Evolutionary conservation across 2,888 invertebrate species (phyloP), one percentile per base, ranked within the genome.

Genomic region (Hecatera dysodea): DNA sequence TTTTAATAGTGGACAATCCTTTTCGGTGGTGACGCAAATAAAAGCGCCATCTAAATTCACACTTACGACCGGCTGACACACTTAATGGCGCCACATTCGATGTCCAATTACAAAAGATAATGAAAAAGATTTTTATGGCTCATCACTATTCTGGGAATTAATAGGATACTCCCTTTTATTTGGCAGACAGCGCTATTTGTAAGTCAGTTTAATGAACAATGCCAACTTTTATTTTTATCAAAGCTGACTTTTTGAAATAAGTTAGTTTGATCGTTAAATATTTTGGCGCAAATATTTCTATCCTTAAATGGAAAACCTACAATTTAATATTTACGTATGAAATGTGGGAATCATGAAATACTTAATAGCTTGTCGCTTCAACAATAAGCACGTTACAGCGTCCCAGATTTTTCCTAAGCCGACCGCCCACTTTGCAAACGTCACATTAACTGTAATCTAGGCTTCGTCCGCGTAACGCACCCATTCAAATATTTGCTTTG

Each of bases 31-130:
- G 72, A 82, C 83, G 79, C 88, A 88, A 90, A 92, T 91, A 92
- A 92, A 92, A 92, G 89, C 76, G 82, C 83, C 85, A 88, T 89
- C 87, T 91, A 89, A 91, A 92, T 91, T 88, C 86, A 84, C 78
- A 80, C 73, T 80, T 69, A 69, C 72, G 72, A 75, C 79, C 73
- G 42, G 68, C 63, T 50, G 77, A 61, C 85, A 80, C 78, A 85
- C 85, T 89, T 90, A 92, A 93, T 89, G 91, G 88, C 85, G 76
- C 76, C 80, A 67, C 82, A 81, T 88, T 87, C 84, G 73, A 86
- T 85, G 85, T 89, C 85, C 87, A 91, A 92, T 92, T 88, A 92
- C 84, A 76, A 83, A 75, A 75, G 86, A 88, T 84, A 88, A 85
- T 81, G 76, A 57, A 79, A 85, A 85, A 88, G 83, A 85, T 88